phyloP scores from a whole-genome alignment of 2,797 vertebrate species.

The Austrolebias charrua region DNA sequence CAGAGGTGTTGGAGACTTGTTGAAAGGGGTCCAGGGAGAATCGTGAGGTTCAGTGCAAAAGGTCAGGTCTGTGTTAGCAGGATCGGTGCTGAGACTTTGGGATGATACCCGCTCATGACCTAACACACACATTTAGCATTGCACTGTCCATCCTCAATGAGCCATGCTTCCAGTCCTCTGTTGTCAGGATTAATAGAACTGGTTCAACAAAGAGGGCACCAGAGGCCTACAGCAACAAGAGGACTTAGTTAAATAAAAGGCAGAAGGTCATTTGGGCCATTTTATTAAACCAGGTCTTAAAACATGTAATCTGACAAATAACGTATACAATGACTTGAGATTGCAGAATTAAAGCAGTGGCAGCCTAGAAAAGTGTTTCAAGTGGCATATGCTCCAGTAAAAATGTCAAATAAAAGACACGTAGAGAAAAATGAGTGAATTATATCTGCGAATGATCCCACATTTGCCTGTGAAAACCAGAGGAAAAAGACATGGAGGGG shows the following conservation, averaged over 20 bases:
- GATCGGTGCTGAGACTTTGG: slow-evolving; percentile 55
- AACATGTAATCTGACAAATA: slow-evolving; percentile 72
- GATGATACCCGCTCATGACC: slow-evolving; percentile 65
- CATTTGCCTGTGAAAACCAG: slow-evolving; percentile 80
- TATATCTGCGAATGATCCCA: slow-evolving; percentile 80
- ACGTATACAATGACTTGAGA: slow-evolving; percentile 56
- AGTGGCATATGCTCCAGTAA: slow-evolving; percentile 76
- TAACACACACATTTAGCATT: slow-evolving; percentile 47
- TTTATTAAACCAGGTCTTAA: slow-evolving; percentile 56
- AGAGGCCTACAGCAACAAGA: slow-evolving; percentile 39
- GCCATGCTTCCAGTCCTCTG: slow-evolving; percentile 30
- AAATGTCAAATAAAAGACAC: slow-evolving; percentile 78
- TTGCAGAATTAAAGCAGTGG: slow-evolving; percentile 37
- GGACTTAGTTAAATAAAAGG: slow-evolving; percentile 59
- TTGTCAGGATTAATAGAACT: slow-evolving; percentile 55
- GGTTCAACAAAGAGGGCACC: slow-evolving; percentile 44
- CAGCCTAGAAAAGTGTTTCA: slow-evolving; percentile 64
- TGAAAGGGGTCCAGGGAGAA: slow-evolving; percentile 77
- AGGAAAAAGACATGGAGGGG: slow-evolving; percentile 75
- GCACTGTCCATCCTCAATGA: slow-evolving; percentile 37
- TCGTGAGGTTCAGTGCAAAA: slow-evolving; percentile 72
- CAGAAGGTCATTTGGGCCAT: slow-evolving; percentile 61
- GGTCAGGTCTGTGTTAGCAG: slow-evolving; percentile 74
- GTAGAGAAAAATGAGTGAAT: slow-evolving; percentile 83
- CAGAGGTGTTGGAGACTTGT: slow-evolving; percentile 76